Conservation (phyloP, 2,113 vertebrate species). For the Pachycephala philippinensis region DNA sequence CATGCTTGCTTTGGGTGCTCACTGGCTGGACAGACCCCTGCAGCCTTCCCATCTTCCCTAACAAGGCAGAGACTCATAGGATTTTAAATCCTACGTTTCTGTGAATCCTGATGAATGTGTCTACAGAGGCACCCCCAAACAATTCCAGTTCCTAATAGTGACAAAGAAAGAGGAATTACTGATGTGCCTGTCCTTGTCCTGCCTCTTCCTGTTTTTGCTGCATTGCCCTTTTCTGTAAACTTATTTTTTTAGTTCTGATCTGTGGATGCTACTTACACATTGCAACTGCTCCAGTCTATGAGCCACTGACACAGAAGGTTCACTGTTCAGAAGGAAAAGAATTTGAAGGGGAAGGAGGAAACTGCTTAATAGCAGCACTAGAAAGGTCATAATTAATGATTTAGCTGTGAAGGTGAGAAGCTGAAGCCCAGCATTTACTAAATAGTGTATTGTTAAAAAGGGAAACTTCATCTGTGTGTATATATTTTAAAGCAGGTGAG, state of each 20-base stretch:
- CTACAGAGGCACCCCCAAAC: background rate
- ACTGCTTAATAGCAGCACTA: background rate
- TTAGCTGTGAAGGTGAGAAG: background rate
- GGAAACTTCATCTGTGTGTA: background rate
- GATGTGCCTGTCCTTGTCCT: background rate
- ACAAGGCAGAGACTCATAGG: background rate
- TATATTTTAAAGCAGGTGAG: background rate
- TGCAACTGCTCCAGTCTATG: background rate
- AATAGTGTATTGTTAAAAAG: slow-evolving; percentile 49
- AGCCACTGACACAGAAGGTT: background rate
- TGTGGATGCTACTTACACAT: background rate
- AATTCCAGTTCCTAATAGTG: background rate
- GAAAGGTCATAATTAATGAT: slow-evolving; percentile 44
- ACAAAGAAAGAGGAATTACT: background rate
- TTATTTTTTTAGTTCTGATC: background rate
- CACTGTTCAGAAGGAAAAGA: slow-evolving; percentile 23
- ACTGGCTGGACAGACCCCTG: background rate
- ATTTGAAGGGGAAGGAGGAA: background rate
- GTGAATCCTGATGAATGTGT: background rate
- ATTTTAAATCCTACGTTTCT: background rate
- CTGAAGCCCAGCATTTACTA: background rate
- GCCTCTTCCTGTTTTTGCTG: background rate
- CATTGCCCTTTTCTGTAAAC: background rate
- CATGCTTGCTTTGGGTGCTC: background rate
- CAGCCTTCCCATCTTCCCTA: background rate